Conservation (phyloP, 2,113 vertebrate genomes). For the Notiomystis cincta region DNA sequence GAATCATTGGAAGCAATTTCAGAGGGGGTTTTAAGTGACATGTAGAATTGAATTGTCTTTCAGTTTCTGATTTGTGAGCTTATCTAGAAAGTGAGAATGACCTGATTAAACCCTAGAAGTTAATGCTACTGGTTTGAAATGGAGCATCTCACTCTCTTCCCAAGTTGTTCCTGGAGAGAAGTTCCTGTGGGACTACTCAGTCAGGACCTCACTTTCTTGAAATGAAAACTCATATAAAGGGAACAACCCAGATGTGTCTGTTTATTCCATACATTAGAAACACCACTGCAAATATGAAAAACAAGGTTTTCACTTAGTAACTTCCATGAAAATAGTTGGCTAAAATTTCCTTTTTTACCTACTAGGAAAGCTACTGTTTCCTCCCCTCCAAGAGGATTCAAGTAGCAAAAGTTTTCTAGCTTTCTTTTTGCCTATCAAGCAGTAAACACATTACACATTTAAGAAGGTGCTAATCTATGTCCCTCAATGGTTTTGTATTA, state of each 20-base stretch:
- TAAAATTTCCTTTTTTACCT: not conserved
- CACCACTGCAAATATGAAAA: not conserved
- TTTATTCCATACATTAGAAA: not conserved
- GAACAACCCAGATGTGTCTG: not conserved
- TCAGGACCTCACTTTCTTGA: not conserved
- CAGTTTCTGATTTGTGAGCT: not conserved
- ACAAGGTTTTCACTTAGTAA: not conserved
- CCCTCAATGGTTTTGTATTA: not conserved
- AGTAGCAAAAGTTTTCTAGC: not conserved
- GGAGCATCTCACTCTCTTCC: not conserved
- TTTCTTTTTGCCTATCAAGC: not conserved
- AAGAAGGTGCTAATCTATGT: not conserved
- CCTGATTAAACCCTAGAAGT: not conserved
- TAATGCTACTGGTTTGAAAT: not conserved
- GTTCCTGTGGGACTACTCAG: not conserved
- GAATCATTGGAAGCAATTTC: not conserved
- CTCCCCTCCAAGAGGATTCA: not conserved
- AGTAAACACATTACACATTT: not conserved
- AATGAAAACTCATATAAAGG: not conserved
- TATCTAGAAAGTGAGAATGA: not conserved
- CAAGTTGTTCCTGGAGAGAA: not conserved
- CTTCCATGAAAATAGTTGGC: not conserved
- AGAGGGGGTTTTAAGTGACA: not conserved
- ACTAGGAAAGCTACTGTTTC: not conserved
- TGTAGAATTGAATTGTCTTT: not conserved